phyloP scores from a whole-genome alignment of 2,888 invertebrate species.

The Adelphocoris suturalis region DNA sequence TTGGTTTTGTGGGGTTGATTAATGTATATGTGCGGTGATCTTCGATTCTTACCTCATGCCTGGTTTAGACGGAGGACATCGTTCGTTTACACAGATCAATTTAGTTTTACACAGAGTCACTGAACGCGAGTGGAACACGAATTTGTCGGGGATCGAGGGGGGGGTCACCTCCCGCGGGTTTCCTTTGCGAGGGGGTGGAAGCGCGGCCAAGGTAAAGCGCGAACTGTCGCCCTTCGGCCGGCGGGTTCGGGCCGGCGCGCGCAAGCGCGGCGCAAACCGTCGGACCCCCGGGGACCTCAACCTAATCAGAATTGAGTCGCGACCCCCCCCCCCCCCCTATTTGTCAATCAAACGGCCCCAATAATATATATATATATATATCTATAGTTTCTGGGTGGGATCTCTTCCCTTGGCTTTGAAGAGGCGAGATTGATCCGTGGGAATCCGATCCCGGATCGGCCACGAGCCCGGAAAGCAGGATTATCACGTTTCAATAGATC shows the following conservation, averaged over 20 bases:
- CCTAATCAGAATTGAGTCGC: slow-evolving; percentile 29
- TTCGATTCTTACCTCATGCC: neutral
- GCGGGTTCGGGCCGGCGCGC: neutral
- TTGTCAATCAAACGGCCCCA: neutral
- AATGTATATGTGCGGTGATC: too few species aligned
- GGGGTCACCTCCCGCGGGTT: neutral
- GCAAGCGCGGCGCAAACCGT: slow-evolving; percentile 38
- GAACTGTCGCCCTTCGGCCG: slow-evolving; percentile 58
- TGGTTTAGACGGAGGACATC: neutral
- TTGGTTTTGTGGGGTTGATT: too few species aligned
- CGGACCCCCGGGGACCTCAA: neutral
- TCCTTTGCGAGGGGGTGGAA: neutral
- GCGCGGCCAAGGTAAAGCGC: slow-evolving; percentile 64
- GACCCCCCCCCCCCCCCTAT: neutral
- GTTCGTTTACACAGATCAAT: too few species aligned
- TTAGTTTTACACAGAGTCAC: neutral
- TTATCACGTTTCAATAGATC: too few species aligned
- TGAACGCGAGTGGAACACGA: slow-evolving; percentile 11
- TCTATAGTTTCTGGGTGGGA: neutral
- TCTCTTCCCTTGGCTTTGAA: neutral
- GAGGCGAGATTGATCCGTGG: neutral
- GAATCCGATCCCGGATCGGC: neutral
- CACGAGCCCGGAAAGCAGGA: neutral
- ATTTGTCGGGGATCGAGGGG: neutral
- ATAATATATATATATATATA: too few species aligned